Percentiles rank a stretch among this genome's conserved stretches.
These are phyloP conservation scores for Scylla paramamosain DNA, from an alignment of 1,140 invertebrate species.

Conservation along the genomic window DNA sequence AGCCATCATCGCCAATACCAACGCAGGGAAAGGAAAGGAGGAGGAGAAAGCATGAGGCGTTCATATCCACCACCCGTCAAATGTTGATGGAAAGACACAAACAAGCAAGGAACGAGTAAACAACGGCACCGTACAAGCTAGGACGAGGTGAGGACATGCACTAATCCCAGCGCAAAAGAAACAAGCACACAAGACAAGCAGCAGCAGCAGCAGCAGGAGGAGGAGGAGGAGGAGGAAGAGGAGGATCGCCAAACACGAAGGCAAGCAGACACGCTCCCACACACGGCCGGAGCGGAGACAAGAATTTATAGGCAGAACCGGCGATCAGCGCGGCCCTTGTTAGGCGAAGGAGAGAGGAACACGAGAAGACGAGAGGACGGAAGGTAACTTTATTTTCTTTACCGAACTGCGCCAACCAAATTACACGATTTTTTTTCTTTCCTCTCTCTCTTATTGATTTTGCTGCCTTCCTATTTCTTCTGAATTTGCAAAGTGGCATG, in stretches of 20 bases:
- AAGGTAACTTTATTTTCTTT: constrained; percentile 16
- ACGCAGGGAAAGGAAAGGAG: background rate
- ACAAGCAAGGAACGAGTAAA: background rate
- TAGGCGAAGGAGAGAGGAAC: constrained; percentile 18
- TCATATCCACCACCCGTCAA: no score
- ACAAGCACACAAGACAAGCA: constrained; percentile 21
- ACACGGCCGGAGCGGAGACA: constrained; percentile 7
- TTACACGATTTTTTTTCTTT: background rate
- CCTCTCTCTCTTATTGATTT: background rate
- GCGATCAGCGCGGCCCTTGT: constrained; percentile 17
- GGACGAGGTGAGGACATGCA: background rate
- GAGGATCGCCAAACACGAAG: background rate
- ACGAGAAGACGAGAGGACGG: background rate
- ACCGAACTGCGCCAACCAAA: no score
- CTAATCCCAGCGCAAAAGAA: background rate
- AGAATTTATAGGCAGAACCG: constrained; percentile 13
- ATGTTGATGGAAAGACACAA: background rate
- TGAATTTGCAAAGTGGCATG: background rate
- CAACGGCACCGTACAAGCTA: background rate
- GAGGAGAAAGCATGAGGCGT: background rate
- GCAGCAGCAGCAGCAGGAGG: background rate
- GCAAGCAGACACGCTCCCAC: constrained; percentile 17
- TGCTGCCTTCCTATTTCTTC: no score
- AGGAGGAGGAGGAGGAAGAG: no score
- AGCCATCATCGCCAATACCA: no score